A percentile compares a stretch with the other conserved stretches of the same genome.
Evolutionary conservation across 2,888 invertebrate species (phyloP).

Genomic region (Dolichopus griseipennis): DNA sequence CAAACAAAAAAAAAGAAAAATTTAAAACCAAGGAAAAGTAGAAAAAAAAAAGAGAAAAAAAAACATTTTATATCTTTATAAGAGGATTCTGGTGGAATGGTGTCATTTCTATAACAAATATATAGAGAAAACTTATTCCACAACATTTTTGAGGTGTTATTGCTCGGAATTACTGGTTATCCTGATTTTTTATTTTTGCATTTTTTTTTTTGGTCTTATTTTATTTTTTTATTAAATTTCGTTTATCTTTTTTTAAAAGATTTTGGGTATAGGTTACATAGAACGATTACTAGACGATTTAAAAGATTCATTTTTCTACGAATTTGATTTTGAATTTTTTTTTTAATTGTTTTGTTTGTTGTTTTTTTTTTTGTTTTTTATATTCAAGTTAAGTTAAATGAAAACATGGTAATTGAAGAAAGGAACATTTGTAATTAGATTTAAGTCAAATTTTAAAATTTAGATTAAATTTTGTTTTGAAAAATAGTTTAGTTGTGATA

Average conservation of each 20-base stretch:
- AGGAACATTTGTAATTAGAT: too few species aligned
- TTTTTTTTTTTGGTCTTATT: neutral
- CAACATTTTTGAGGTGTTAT: neutral
- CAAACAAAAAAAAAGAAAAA: too few species aligned
- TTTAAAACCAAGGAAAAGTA: neutral
- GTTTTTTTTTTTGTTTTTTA: neutral
- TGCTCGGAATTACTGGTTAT: neutral
- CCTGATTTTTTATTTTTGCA: neutral
- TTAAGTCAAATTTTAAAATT: too few species aligned
- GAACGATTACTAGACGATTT: neutral
- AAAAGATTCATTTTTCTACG: neutral
- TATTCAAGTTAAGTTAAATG: neutral
- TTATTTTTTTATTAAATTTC: neutral
- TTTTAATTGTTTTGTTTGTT: too few species aligned
- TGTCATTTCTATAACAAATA: neutral
- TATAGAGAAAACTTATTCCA: neutral
- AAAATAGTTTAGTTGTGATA: too few species aligned
- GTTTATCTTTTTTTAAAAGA: neutral
- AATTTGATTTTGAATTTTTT: too few species aligned
- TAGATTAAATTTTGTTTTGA: too few species aligned
- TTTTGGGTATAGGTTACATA: neutral
- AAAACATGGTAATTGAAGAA: neutral
- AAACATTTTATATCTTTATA: neutral
- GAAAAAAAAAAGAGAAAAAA: neutral
- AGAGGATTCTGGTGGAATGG: neutral